These are phyloP conservation scores for Linyphia triangularis DNA, from an alignment of 2,888 invertebrate genomes.

Conservation along the genomic window DNA sequence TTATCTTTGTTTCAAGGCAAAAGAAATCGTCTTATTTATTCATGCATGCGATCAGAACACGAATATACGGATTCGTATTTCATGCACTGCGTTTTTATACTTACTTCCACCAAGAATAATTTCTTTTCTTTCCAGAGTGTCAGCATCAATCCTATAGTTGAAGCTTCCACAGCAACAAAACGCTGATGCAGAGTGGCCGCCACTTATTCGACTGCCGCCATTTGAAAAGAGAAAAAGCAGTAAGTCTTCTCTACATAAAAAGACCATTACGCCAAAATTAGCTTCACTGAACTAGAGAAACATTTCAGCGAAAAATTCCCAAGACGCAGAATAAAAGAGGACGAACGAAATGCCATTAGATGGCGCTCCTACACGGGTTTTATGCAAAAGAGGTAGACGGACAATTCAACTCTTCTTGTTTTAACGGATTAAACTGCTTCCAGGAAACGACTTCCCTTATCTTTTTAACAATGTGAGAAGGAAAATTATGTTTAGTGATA, in stretches of 20 bases:
- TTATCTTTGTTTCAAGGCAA: neutral
- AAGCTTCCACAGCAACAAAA: constrained; percentile 30
- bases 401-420: constrained; percentile 65
- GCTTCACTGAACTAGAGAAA: constrained; percentile 65
- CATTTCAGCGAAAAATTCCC: constrained; percentile 64
- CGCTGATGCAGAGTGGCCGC: constrained; percentile 40
- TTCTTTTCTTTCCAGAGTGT: neutral
- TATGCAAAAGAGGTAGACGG: constrained; percentile 57
- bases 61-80: neutral
- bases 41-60: neutral
- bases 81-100: neutral
- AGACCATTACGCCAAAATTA: constrained; percentile 67
- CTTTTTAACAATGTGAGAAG: constrained; percentile 64
- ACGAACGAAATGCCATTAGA: constrained; percentile 58
- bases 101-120: neutral
- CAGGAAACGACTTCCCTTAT: constrained; percentile 60
- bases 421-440: constrained; percentile 62
- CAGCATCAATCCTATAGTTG: neutral
- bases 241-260: constrained; percentile 63
- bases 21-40: neutral
- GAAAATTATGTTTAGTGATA: constrained; percentile 57
- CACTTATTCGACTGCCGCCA: constrained; percentile 37
- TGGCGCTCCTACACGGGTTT: constrained; percentile 45
- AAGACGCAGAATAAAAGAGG: constrained; percentile 46
- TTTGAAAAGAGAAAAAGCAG: constrained; percentile 13